Evolutionary conservation across 2,888 invertebrate species (phyloP), one percentile per base, ranked within the genome.

Genomic region (Callimorpha dominula): DNA sequence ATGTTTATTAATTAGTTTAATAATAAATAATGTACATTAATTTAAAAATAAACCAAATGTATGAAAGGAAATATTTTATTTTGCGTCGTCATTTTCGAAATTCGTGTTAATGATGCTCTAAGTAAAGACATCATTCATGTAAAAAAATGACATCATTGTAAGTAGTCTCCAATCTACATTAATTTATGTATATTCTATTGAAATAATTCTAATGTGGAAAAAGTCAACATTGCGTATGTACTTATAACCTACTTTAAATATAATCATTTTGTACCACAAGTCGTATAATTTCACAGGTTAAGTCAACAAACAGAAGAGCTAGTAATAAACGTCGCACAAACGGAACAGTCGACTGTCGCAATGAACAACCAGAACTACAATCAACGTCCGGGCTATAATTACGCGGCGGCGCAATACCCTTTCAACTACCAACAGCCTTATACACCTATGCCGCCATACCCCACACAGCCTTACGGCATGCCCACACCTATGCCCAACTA

Each of bases 351-450:
- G 17, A 85, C 89, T 50, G 78, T 69, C 69, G 90, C 89, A 75
- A 95, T 95, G 95, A 94, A 91, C 80, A 94, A 94, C 75, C 93
- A 92, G n/a, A 86, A 82, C 11, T 92, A 92, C 82, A 94, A 95
- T 76, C 94, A 91, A 69, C 80, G 91, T 52, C 93, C 94, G 43
- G 91, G 93, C 57, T 92, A 90, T 52, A 86, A 87, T 4, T 93
- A 92, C 80, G 86, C 88, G 66, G 86, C 91, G 0, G 86, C 91
- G 0, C 89, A 86, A 42, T 93, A 91, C 79, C 82, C 80, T 40
- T 93, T 92, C 74, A 90, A 91, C 73, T 91, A 90, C 78, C 91
- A 87, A 14, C 90, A 86, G 5, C 90, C 92, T 0, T 94, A 92
- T 76, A 85, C 82, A 54, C 86, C 86, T 0, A 85, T 90, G 60